Base-by-base conservation (phyloP, 64 coral and sea anemone species). In the Astreopora myriophthalma region DNA sequence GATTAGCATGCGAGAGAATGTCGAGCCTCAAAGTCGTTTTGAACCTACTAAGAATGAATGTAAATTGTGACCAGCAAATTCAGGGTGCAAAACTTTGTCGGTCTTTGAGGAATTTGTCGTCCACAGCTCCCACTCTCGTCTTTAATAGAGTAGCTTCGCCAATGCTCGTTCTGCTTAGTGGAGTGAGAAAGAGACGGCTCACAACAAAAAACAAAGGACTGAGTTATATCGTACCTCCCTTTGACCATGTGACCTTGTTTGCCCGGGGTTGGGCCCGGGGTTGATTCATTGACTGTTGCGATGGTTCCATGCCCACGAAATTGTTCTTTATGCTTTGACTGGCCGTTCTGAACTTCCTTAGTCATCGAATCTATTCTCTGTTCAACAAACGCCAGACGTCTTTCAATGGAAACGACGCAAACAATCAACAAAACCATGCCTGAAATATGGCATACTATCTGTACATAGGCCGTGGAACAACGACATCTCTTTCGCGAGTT, bases 391-490 rank as follows among this genome's bases (percentile, higher is more conserved):
- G 70, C 19, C 19, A 73, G 17, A 38, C 70, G 70, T 20, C 70
- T 73, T 73, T 73, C 70, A 14, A 73, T 73, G 7, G 70, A 73
- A 19, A 73, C 70, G 16, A 73, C 70, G 37, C 70, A 73, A 20
- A 73, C 16, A 14, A 73, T 73, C 12, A 73, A 73, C 2, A 73
- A 4, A 37, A 73, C 17, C 3, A 38, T 20, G 1, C 31, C 33
- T 6, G 29, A 38, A 4, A 73, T 5, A 17, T 36, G 70, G 70
- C 70, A 73, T 36, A 19, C 19, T 37, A 73, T 73, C 16, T 73
- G 70, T 5, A 73, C 70, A 22, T 37, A 73, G 19, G 34, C 8
- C 19, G 70, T 37, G 1, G 70, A 37, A 73, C 34, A 73, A 22
- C 70, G 34, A 37, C 70, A 37, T 38, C 33, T 73, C 70, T 9